Evolutionary conservation across 2,888 invertebrate genomes (phyloP), one percentile per base, ranked within the genome.

Genomic region (Heteromurus nitidus): DNA sequence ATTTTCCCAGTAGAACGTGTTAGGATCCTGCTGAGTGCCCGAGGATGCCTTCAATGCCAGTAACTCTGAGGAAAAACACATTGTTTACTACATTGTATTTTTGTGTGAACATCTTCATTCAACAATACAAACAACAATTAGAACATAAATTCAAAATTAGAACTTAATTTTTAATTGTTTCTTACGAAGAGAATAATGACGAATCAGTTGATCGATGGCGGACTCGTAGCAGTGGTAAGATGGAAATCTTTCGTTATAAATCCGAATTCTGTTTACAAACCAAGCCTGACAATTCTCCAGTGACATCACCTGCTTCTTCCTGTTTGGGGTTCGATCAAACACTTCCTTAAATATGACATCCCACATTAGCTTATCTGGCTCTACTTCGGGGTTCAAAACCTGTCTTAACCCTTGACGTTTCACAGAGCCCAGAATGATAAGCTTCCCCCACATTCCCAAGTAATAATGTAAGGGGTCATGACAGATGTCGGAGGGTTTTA

Each of bases 381-480:
- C 20, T 11, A 5, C 5, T 26, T 70, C 70, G 1, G 44, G 26
- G 24, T 70, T 55, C 1, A 58, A 5, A 7, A 18, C 1, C 42
- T 26, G 24, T 0, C 5, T 36, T 0, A 24, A 0, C 5, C 26
- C 70, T n/a, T 58, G 58, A n/a, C 58, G 58, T n/a, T 70, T 58
- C 2, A 70, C 20, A n/a, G 42, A 18, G 1, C 42, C 70, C 30
- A 70, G 26, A 3, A 70, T 42, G 1, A 70, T 58, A 3, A 70
- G 22, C 24, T 70, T 70, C 2, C 70, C 70, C 70, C 70, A 70
- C 55, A 55, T 58, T 16, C 58, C 58, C 3, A 70, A 1, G 22
- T 9, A 13, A 18, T 36, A 58, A 20, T 70, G 42, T 24, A 73
- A 30, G 22, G 44, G 62, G 16, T 73, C 73, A 1, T 0, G 0